Conservation (phyloP, 1,140 invertebrate genomes). For the Centruroides vittatus region DNA sequence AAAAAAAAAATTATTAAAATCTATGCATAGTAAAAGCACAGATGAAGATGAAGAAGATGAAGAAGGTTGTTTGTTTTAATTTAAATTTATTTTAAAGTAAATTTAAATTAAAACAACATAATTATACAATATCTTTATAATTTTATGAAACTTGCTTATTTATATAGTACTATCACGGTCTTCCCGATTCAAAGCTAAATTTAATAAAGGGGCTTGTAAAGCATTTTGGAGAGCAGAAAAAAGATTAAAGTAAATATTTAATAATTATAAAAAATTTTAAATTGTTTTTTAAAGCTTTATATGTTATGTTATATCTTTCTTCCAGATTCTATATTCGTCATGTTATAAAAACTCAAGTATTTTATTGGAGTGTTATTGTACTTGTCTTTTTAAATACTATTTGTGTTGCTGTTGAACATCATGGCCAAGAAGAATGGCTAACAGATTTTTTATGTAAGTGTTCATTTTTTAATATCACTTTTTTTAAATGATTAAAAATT, state of each 20-base stretch:
- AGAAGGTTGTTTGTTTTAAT: slow-evolving; percentile 23
- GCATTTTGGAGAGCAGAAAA: slow-evolving; percentile 91
- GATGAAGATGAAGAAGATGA: slow-evolving; percentile 95
- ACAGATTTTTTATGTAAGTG: slow-evolving; percentile 94
- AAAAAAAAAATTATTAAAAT: slow-evolving; percentile 93
- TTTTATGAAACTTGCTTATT: too few relatives aligned
- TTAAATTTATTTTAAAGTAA: not conserved
- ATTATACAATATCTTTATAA: too few relatives aligned
- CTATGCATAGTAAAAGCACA: slow-evolving; percentile 89
- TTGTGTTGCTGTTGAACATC: slow-evolving; percentile 97
- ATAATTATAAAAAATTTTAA: not conserved
- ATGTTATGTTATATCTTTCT: not conserved
- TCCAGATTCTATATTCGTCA: slow-evolving; percentile 73
- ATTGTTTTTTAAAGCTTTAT: slow-evolving; percentile 12
- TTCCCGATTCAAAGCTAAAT: slow-evolving; percentile 70
- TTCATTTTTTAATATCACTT: not conserved
- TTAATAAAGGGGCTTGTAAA: slow-evolving; percentile 72
- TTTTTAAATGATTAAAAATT: not conserved
- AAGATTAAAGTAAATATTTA: slow-evolving; percentile 46
- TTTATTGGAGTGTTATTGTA: slow-evolving; percentile 99
- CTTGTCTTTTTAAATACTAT: slow-evolving; percentile 98
- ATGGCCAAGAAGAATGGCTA: slow-evolving; percentile 86
- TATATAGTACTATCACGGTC: slow-evolving; percentile 32
- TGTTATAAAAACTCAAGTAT: slow-evolving; percentile 93
- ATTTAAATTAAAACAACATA: too few relatives aligned